Conservation (phyloP, 2,113 vertebrate genomes). For the Corvus moneduloides region DNA sequence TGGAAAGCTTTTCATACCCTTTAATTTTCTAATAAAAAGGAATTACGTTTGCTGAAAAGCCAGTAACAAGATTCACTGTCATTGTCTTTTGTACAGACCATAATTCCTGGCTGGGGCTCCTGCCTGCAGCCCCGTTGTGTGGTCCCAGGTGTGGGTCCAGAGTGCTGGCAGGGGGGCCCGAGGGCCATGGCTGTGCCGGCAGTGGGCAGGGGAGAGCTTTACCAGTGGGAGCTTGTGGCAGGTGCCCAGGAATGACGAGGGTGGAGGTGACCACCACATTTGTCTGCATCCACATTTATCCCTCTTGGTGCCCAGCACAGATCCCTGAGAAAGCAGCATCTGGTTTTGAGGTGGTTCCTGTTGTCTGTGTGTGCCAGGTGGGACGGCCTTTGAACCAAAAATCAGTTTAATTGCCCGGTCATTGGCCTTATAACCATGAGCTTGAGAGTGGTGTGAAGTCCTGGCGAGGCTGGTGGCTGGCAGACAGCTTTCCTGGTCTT, state of each 20-base stretch:
- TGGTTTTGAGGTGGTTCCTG: neutral
- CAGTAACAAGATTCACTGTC: slow-evolving; percentile 74
- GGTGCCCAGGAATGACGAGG: rapidly evolving
- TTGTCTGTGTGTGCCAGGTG: neutral
- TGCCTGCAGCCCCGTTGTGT: slow-evolving; percentile 32
- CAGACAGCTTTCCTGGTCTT: neutral
- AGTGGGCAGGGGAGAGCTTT: neutral
- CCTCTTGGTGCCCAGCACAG: neutral
- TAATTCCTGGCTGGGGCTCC: slow-evolving; percentile 61
- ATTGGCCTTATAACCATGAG: rapidly evolving
- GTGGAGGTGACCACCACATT: rapidly evolving
- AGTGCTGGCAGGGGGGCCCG: rapidly evolving
- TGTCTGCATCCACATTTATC: neutral
- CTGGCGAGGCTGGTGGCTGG: neutral
- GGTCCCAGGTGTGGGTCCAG: slow-evolving; percentile 21
- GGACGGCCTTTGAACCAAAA: neutral
- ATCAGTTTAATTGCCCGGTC: neutral
- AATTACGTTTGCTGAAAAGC: slow-evolving; percentile 77
- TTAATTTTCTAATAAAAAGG: slow-evolving; percentile 83
- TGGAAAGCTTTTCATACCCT: slow-evolving; percentile 77
- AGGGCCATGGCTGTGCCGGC: rapidly evolving
- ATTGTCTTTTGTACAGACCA: slow-evolving; percentile 60
- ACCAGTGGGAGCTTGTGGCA: neutral
- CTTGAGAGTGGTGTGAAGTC: rapidly evolving
- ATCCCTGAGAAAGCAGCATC: neutral